Evolutionary conservation across 2,113 vertebrate species (phyloP).

Genomic region (Albula glossodonta): DNA sequence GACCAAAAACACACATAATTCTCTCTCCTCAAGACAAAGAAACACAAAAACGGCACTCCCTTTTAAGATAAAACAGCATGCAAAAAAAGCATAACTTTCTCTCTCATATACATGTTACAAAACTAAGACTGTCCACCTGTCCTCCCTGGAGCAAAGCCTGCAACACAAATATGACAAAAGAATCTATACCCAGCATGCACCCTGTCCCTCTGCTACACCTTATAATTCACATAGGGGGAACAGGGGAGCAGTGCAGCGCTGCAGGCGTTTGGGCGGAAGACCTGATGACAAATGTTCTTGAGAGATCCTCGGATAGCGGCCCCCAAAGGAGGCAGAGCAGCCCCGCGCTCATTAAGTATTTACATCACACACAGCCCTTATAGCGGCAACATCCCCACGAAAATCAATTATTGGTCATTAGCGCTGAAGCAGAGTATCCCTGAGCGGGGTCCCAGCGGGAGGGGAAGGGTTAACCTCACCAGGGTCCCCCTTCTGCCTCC

Average conservation of each 20-base stretch:
- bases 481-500: neutral
- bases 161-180: neutral
- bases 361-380: constrained; percentile 89
- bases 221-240: neutral
- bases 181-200: neutral
- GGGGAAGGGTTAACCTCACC: constrained; percentile 56
- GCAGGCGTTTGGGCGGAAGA: no score
- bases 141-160: neutral
- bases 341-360: constrained; percentile 95
- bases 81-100: neutral
- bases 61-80: neutral
- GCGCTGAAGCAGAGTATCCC: constrained; percentile 66
- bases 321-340: constrained; percentile 62
- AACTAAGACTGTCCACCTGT: neutral
- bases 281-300: neutral
- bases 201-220: neutral
- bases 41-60: neutral
- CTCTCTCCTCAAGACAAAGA: neutral
- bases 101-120: neutral
- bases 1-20: neutral
- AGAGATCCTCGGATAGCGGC: constrained; percentile 54
- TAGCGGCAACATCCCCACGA: constrained; percentile 78
- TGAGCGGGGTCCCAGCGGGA: constrained; percentile 41
- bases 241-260: neutral
- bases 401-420: constrained; percentile 98